Percentiles rank a stretch among this genome's conserved stretches.
These are phyloP conservation scores for Dorcus parallelipipedus DNA, from an alignment of 2,888 invertebrate species.

Conservation along the genomic window DNA sequence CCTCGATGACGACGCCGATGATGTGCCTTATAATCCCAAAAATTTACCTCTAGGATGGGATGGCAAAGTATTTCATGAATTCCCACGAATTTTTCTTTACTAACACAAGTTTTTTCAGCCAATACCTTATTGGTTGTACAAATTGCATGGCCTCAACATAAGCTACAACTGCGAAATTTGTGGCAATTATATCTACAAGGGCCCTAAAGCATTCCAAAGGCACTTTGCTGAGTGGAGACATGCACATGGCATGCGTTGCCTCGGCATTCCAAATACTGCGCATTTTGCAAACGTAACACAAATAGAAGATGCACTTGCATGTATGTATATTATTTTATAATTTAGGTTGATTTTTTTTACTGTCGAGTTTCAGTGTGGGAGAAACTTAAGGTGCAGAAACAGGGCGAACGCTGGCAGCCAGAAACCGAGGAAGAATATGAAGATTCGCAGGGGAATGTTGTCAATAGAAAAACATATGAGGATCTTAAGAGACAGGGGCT, in stretches of 20 bases:
- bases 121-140: conserved; percentile 97
- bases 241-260: conserved; percentile 94
- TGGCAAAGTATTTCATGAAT: conserved; percentile 67
- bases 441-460: conserved; percentile 97
- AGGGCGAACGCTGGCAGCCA: conserved; percentile 92
- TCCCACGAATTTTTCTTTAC: neutral
- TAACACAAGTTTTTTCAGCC: conserved; percentile 45
- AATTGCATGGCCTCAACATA: conserved; percentile 96
- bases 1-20: conserved; percentile 86
- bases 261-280: conserved; percentile 99
- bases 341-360: conserved; percentile 19
- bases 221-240: conserved; percentile 95
- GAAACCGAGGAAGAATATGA: conserved; percentile 98
- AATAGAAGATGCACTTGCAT: conserved; percentile 93
- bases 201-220: conserved; percentile 98
- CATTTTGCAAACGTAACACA: conserved; percentile 99
- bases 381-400: conserved; percentile 93
- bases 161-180: conserved; percentile 99
- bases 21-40: conserved; percentile 99
- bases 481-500: conserved; percentile 98
- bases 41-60: conserved; percentile 99
- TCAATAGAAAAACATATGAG: conserved; percentile 96
- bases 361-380: conserved; percentile 79
- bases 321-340: conserved; percentile 54
- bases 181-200: conserved; percentile 97